These are phyloP conservation scores for Oxyruncus cristatus DNA, from an alignment of 2,113 vertebrate genomes.

Conservation along the genomic window DNA sequence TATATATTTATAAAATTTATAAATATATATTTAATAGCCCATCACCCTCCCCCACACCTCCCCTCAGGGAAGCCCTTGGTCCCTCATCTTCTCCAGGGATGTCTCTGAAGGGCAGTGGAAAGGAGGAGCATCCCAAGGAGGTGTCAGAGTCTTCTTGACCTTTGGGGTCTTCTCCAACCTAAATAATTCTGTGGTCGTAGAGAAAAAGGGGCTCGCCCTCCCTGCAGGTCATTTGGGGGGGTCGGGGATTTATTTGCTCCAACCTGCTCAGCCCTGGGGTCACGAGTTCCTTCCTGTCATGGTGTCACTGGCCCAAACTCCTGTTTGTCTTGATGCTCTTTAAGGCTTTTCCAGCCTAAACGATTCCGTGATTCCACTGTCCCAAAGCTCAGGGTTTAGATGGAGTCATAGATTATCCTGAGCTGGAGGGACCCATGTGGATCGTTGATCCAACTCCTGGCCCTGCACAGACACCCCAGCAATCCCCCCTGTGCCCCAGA, in stretches of 20 bases:
- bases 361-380: background rate
- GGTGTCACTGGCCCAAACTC: too few relatives aligned
- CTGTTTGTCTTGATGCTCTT: rapidly evolving
- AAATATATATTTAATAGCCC: background rate
- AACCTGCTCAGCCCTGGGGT: rapidly evolving
- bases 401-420: background rate
- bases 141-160: rapidly evolving
- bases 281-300: too few relatives aligned
- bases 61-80: background rate
- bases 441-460: rapidly evolving
- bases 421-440: background rate
- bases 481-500: background rate
- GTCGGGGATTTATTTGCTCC: background rate
- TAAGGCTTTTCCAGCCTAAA: background rate
- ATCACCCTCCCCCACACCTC: background rate
- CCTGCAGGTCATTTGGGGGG: background rate
- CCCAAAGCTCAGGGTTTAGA: background rate
- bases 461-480: background rate
- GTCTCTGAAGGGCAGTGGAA: too few relatives aligned
- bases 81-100: background rate
- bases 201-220: background rate
- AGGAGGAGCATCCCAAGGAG: background rate
- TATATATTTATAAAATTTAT: too few relatives aligned
- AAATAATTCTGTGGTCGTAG: background rate
- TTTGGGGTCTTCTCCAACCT: background rate